Percentiles rank a stretch among this genome's conserved stretches.
These are phyloP conservation scores for Centropus bengalensis DNA, from an alignment of 2,113 vertebrate species.

Conservation along the genomic window DNA sequence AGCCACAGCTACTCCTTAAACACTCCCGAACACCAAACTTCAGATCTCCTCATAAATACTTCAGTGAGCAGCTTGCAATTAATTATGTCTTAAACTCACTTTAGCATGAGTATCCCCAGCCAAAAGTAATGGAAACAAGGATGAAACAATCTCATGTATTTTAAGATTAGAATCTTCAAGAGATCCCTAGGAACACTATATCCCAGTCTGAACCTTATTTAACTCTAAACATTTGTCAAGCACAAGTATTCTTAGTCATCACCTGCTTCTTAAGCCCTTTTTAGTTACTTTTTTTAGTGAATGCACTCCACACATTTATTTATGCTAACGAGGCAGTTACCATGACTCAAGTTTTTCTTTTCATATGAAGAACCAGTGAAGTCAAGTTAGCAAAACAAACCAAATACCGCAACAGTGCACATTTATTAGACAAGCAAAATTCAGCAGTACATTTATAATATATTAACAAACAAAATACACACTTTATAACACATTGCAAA, in stretches of 20 bases:
- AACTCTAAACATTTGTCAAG: background rate
- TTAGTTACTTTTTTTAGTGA: background rate
- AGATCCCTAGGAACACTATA: background rate
- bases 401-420: background rate
- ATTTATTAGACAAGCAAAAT: slow-evolving; percentile 52
- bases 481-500: slow-evolving; percentile 7
- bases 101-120: background rate
- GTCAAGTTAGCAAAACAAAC: background rate
- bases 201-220: background rate
- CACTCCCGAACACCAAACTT: background rate
- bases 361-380: background rate
- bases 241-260: background rate
- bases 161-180: background rate
- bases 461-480: slow-evolving; percentile 18
- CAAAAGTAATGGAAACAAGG: background rate
- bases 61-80: background rate
- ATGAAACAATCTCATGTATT: background rate
- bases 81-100: background rate
- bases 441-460: slow-evolving; percentile 27
- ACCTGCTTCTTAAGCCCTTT: background rate
- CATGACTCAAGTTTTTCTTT: background rate
- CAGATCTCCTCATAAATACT: background rate
- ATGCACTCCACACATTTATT: background rate
- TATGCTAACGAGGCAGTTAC: background rate
- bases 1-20: background rate